phyloP scores from a whole-genome alignment of 2,797 vertebrate species.

The Antrozous pallidus region DNA sequence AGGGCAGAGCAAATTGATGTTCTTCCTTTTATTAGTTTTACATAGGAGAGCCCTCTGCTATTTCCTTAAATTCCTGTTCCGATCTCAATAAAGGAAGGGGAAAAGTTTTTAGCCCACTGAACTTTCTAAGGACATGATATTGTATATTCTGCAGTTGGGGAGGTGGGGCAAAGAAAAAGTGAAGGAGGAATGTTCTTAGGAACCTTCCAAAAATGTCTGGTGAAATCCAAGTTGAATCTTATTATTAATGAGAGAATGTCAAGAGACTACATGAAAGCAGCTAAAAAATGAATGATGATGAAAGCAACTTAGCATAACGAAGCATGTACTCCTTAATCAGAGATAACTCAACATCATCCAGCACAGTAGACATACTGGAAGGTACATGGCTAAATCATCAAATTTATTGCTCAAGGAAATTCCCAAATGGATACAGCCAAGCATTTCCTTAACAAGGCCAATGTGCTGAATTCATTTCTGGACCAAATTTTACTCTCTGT shows the following conservation, averaged over 20 bases:
- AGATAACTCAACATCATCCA: constrained; percentile 38
- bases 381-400: constrained; percentile 6
- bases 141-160: background rate
- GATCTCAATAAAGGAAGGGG: background rate
- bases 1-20: background rate
- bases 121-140: background rate
- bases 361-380: constrained; percentile 56
- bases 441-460: constrained; percentile 47
- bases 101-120: background rate
- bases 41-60: background rate
- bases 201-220: constrained; percentile 39
- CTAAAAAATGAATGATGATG: constrained; percentile 27
- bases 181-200: background rate
- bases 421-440: constrained; percentile 43
- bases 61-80: background rate
- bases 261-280: constrained; percentile 54
- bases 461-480: constrained; percentile 63
- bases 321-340: constrained; percentile 24
- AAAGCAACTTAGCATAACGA: constrained; percentile 36
- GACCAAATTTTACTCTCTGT: constrained; percentile 56
- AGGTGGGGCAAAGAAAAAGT: background rate
- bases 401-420: constrained; percentile 53
- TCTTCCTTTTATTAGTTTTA: constrained; percentile 4
- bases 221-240: constrained; percentile 42
- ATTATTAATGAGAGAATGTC: constrained; percentile 40